phyloP scores from a whole-genome alignment of 2,888 invertebrate species.

The Andricus quercusramuli region DNA sequence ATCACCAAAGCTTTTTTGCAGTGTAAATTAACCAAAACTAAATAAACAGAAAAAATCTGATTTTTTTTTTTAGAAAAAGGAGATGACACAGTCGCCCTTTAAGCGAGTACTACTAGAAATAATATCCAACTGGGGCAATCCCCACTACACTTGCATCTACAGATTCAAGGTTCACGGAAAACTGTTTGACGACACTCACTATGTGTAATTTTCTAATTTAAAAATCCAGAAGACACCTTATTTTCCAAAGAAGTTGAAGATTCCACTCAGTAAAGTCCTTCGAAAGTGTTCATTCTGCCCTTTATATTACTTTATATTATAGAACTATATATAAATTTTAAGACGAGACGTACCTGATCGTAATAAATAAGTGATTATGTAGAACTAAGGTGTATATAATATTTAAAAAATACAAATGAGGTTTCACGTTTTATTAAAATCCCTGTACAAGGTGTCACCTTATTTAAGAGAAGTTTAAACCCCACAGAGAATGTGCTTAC shows the following conservation, averaged over 20 bases:
- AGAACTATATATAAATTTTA: too few species aligned
- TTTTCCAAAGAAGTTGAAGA: neutral
- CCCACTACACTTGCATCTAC: constrained; percentile 69
- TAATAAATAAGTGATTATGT: neutral
- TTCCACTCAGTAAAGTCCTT: neutral
- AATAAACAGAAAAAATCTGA: neutral
- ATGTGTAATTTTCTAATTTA: neutral
- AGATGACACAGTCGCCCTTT: constrained; percentile 57
- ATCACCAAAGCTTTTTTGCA: too few species aligned
- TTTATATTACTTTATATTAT: constrained; percentile 13
- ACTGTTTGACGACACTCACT: constrained; percentile 48
- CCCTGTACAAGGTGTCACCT: constrained; percentile 35
- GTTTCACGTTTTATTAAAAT: constrained; percentile 45
- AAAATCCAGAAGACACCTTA: neutral
- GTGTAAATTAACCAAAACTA: neutral
- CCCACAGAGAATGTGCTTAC: constrained; percentile 43
- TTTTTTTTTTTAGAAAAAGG: constrained; percentile 55
- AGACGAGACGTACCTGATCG: neutral
- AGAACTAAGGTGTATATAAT: constrained; percentile 8
- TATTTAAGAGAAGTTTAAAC: constrained; percentile 27
- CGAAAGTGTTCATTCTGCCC: neutral
- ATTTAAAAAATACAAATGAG: neutral
- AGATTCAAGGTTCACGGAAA: constrained; percentile 70
- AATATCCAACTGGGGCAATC: constrained; percentile 69
- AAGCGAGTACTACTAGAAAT: constrained; percentile 65